Conservation (phyloP, 2,113 vertebrate genomes). For the Sebastes schlegelii region DNA sequence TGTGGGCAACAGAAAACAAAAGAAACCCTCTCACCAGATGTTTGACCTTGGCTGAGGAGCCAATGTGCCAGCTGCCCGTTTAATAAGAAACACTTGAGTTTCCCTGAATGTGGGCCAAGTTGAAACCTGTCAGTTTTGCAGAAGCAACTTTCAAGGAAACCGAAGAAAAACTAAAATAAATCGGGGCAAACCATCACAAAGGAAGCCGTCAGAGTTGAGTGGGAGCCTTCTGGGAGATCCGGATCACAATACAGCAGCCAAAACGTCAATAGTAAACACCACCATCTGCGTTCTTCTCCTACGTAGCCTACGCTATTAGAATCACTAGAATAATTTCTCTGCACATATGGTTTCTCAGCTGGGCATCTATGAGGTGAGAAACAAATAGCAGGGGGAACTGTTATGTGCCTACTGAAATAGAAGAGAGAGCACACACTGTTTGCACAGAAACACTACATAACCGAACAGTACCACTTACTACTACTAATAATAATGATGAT, state of each 20-base stretch:
- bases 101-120: background rate
- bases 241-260: slow-evolving; percentile 20
- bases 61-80: background rate
- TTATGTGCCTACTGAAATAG: background rate
- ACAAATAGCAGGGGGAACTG: slow-evolving; percentile 16
- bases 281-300: slow-evolving; percentile 20
- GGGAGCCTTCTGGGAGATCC: background rate
- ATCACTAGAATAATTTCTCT: slow-evolving; percentile 10
- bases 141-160: slow-evolving; percentile 14
- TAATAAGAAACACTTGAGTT: background rate
- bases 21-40: background rate
- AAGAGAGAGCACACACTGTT: background rate
- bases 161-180: background rate
- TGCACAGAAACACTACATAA: background rate
- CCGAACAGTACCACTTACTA: background rate
- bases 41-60: background rate
- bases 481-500: background rate
- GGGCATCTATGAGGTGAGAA: slow-evolving; percentile 30
- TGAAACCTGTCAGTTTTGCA: background rate
- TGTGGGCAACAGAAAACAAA: background rate
- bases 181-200: background rate
- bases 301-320: background rate
- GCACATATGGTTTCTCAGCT: slow-evolving; percentile 43
- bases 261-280: slow-evolving; percentile 20
- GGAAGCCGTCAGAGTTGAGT: background rate